A percentile compares a stretch with the other conserved stretches of the same genome.
phyloP scores from a whole-genome alignment of 2,888 invertebrate genomes.

The Drepanosiphum platanoidis region DNA sequence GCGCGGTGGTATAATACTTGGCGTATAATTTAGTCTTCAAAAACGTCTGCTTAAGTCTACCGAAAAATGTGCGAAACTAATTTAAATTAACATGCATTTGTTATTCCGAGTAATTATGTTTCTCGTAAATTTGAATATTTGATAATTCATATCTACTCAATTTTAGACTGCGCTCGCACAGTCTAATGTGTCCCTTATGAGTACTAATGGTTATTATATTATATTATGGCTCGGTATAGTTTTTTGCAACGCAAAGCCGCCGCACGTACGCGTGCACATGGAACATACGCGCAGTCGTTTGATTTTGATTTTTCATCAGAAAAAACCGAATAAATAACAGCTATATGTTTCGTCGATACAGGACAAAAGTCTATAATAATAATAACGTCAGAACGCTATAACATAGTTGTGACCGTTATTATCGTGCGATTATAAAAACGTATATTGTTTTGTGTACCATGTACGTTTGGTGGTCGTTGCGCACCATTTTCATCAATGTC shows the following conservation, averaged over 20 bases:
- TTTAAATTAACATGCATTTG: conserved; percentile 28
- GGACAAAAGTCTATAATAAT: no score
- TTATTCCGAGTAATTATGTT: conserved; percentile 21
- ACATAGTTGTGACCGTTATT: no score
- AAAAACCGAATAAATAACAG: no score
- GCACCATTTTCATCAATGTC: no score
- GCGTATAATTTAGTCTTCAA: background rate
- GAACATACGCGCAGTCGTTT: background rate
- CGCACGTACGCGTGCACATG: background rate
- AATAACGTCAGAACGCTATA: background rate
- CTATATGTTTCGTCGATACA: no score
- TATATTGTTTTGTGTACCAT: no score
- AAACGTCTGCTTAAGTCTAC: background rate
- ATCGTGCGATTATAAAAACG: no score
- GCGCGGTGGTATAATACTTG: no score
- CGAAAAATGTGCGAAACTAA: conserved; percentile 23
- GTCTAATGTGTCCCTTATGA: conserved; percentile 40
- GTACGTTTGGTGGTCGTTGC: no score
- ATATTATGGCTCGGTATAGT: background rate
- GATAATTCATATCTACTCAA: conserved; percentile 20
- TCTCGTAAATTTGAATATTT: conserved; percentile 37
- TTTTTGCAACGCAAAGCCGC: background rate
- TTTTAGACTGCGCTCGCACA: background rate
- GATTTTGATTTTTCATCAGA: background rate
- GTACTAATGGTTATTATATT: conserved; percentile 27